Evolutionary conservation across 2,888 invertebrate species (phyloP).

Genomic region (Volucella zonaria): DNA sequence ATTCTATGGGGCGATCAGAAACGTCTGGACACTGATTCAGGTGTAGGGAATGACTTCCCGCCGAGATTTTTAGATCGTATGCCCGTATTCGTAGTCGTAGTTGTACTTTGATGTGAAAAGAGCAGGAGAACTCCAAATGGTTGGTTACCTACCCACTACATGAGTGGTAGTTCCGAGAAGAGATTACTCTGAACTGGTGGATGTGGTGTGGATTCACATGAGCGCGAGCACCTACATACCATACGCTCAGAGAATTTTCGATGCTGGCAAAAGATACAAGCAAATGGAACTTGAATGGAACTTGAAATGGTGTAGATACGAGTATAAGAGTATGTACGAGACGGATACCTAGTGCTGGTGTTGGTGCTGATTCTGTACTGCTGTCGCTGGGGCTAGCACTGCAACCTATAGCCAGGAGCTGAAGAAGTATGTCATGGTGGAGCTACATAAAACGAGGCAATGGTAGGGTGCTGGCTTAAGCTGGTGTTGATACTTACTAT

Average conservation of each 20-base stretch:
- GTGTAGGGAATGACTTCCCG: conserved; percentile 34
- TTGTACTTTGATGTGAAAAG: not conserved
- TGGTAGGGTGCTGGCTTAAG: not conserved
- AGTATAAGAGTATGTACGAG: no score
- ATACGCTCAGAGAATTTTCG: conserved; percentile 7
- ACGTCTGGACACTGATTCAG: conserved; percentile 19
- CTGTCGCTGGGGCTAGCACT: not conserved
- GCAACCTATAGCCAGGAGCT: not conserved
- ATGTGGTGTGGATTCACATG: not conserved
- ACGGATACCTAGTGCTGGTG: no score
- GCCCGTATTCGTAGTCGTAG: no score
- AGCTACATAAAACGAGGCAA: not conserved
- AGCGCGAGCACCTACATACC: not conserved
- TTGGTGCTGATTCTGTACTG: not conserved
- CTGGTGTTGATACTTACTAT: not conserved
- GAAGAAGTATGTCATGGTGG: conserved; percentile 41
- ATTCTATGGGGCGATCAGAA: conserved; percentile 67
- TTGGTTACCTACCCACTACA: not conserved
- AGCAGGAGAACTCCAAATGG: conserved; percentile 5
- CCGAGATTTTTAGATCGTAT: conserved; percentile 22
- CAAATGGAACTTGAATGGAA: not conserved
- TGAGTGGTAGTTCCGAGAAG: not conserved
- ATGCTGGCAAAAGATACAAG: conserved; percentile 1
- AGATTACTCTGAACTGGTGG: not conserved
- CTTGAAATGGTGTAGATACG: no score